Evolutionary conservation across 2,797 vertebrate species (phyloP).

Genomic region (Anomalospiza imberbis): DNA sequence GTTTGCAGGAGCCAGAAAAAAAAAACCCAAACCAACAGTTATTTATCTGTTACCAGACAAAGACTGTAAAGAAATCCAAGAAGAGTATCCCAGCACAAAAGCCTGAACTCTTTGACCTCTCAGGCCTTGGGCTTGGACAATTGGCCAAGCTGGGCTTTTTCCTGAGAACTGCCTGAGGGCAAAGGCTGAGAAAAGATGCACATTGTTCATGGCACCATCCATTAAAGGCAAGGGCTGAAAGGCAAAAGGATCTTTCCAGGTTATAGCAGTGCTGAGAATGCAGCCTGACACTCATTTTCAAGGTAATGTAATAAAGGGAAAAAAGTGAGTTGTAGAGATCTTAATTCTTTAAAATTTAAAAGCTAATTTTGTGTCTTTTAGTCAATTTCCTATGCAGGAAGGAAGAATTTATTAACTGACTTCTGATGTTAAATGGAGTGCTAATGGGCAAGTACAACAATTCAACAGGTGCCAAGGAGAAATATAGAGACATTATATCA

Average conservation of each 20-base stretch:
- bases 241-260: constrained; percentile 27
- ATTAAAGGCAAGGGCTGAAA: constrained; percentile 35
- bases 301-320: constrained; percentile 66
- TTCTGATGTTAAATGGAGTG: constrained; percentile 80
- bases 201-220: constrained; percentile 8
- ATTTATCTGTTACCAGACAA: constrained; percentile 87
- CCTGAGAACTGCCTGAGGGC: constrained; percentile 65
- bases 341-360: constrained; percentile 86
- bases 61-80: constrained; percentile 79
- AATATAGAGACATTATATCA: constrained; percentile 78
- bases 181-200: constrained; percentile 52
- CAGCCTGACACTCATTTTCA: constrained; percentile 51
- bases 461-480: constrained; percentile 80
- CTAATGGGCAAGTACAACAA: constrained; percentile 81
- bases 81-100: constrained; percentile 79
- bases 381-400: constrained; percentile 81
- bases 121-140: constrained; percentile 70
- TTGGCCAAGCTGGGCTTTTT: constrained; percentile 54
- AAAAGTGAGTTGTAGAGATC: constrained; percentile 67
- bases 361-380: constrained; percentile 84
- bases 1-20: constrained; percentile 46
- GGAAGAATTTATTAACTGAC: constrained; percentile 82
- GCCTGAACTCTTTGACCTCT: constrained; percentile 78
- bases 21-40: constrained; percentile 48
- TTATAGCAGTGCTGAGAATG: constrained; percentile 32